Evolutionary conservation across 2,888 invertebrate genomes (phyloP).

Genomic region (Leptura quadrifasciata): DNA sequence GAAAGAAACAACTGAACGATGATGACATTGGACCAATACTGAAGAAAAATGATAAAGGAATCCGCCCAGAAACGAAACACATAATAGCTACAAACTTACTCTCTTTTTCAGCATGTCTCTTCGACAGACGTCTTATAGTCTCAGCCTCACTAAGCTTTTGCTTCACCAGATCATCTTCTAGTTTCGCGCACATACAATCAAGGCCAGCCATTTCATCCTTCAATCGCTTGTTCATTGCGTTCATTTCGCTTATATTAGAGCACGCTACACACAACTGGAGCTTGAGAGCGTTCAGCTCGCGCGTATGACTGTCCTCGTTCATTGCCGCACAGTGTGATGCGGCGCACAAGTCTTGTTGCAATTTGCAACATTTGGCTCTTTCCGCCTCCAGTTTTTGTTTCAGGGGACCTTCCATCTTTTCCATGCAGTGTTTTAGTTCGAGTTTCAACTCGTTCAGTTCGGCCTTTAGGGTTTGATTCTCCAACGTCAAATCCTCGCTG

Average conservation of each 20-base stretch:
- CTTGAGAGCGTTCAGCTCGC: slow-evolving; percentile 66
- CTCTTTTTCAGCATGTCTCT: slow-evolving; percentile 40
- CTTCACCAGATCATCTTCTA: slow-evolving; percentile 70
- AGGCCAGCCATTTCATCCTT: slow-evolving; percentile 64
- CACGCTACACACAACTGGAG: slow-evolving; percentile 66
- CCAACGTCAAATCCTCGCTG: slow-evolving; percentile 63
- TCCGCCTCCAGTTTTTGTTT: slow-evolving; percentile 62
- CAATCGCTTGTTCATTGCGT: slow-evolving; percentile 63
- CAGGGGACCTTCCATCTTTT: slow-evolving; percentile 70
- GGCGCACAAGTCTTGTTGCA: slow-evolving; percentile 65
- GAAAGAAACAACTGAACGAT: too few relatives aligned
- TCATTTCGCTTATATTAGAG: slow-evolving; percentile 65
- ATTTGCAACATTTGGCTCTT: slow-evolving; percentile 61
- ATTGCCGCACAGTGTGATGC: slow-evolving; percentile 59
- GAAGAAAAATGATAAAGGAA: too few relatives aligned
- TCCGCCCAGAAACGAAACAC: too few relatives aligned
- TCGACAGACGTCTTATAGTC: slow-evolving; percentile 63
- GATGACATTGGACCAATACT: too few relatives aligned
- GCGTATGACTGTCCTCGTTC: slow-evolving; percentile 58
- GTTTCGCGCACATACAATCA: slow-evolving; percentile 64
- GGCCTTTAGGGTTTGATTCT: slow-evolving; percentile 66
- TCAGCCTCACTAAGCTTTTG: slow-evolving; percentile 71
- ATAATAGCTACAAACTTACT: neutral
- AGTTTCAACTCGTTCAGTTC: slow-evolving; percentile 69
- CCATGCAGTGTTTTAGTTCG: slow-evolving; percentile 69